A percentile compares a stretch with the other conserved stretches of the same genome.
These are phyloP conservation scores for Andricus quercusramuli DNA, from an alignment of 2,888 invertebrate genomes.

Conservation along the genomic window DNA sequence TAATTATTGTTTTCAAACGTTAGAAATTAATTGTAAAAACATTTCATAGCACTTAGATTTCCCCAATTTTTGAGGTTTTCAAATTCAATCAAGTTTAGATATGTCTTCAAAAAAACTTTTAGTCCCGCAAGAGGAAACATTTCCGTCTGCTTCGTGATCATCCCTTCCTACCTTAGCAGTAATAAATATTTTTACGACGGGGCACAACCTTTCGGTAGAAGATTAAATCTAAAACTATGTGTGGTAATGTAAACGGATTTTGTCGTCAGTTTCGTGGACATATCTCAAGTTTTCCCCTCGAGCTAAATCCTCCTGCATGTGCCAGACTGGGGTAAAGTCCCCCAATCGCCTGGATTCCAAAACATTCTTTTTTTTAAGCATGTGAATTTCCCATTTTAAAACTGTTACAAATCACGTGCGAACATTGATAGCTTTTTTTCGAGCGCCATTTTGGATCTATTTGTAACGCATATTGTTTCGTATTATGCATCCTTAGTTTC, in stretches of 20 bases:
- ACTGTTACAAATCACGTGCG: conserved; percentile 1
- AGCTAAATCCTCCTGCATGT: conserved; percentile 9
- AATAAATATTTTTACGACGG: neutral
- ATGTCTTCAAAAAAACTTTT: neutral
- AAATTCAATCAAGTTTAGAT: neutral
- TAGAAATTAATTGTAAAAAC: too few species aligned
- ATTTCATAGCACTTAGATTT: too few species aligned
- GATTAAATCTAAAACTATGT: conserved; percentile 1
- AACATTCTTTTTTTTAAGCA: conserved; percentile 8
- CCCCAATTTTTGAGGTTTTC: neutral
- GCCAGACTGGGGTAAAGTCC: conserved; percentile 1
- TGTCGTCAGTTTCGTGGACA: conserved; percentile 5
- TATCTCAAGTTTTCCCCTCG: conserved; percentile 3
- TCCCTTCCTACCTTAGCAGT: neutral
- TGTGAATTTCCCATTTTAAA: conserved; percentile 21
- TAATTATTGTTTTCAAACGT: too few species aligned
- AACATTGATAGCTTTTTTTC: conserved; percentile 3
- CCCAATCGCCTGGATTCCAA: conserved; percentile 1
- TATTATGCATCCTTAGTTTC: neutral
- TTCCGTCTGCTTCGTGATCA: neutral
- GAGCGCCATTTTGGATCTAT: neutral
- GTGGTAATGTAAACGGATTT: conserved; percentile 10
- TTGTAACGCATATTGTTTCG: neutral
- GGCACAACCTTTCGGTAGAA: neutral
- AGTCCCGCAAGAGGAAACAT: neutral